phyloP scores from a whole-genome alignment of 1,140 invertebrate species.

The Acarapis woodi region DNA sequence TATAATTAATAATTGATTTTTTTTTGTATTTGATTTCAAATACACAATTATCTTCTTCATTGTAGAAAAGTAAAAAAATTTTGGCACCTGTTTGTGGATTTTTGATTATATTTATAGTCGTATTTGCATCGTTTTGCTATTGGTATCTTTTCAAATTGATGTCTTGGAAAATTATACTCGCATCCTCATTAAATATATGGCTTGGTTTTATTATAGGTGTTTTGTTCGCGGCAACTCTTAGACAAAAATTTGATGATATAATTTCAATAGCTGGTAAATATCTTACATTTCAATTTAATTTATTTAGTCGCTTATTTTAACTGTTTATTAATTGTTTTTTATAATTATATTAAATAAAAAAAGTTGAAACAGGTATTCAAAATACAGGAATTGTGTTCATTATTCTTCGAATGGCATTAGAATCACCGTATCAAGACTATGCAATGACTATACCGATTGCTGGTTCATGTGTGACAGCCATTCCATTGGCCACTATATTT shows the following conservation, averaged over 20 bases:
- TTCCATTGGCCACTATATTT: constrained; percentile 29
- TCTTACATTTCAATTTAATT: not conserved
- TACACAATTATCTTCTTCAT: not conserved
- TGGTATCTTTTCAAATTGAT: constrained; percentile 66
- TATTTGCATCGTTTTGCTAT: constrained; percentile 74
- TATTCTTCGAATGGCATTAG: constrained; percentile 27
- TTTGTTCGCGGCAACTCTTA: constrained; percentile 24
- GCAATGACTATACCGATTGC: constrained; percentile 37
- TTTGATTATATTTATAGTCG: constrained; percentile 52
- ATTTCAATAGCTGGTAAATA: constrained; percentile 72
- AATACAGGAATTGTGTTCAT: constrained; percentile 78
- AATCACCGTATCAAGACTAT: constrained; percentile 20
- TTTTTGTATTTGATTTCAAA: constrained; percentile 6
- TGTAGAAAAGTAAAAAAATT: constrained; percentile 34
- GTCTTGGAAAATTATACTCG: constrained; percentile 44
- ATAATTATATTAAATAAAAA: not conserved
- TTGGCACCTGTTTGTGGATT: constrained; percentile 55
- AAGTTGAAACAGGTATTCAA: constrained; percentile 33
- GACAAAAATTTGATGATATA: constrained; percentile 31
- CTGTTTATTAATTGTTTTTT: not conserved
- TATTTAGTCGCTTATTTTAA: not conserved
- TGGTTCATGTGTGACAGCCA: constrained; percentile 68
- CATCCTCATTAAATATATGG: constrained; percentile 56
- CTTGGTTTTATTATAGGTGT: constrained; percentile 50
- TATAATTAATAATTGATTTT: constrained; percentile 1